phyloP scores from a whole-genome alignment of 2,113 vertebrate genomes.

The Zapus hudsonius region DNA sequence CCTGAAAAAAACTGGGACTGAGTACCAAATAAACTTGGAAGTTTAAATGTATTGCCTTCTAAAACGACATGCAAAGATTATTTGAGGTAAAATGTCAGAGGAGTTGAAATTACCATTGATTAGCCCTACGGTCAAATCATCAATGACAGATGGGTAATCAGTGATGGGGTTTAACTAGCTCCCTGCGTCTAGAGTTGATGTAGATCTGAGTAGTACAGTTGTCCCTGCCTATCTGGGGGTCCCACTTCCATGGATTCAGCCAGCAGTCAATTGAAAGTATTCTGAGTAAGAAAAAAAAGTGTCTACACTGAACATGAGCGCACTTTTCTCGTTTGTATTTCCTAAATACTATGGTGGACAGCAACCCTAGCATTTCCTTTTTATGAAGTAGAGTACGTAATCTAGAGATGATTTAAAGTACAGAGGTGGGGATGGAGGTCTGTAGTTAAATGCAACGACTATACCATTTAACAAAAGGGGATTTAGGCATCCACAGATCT shows the following conservation, averaged over 20 bases:
- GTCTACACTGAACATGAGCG: background rate
- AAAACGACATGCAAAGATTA: background rate
- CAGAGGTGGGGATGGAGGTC: background rate
- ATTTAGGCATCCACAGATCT: background rate
- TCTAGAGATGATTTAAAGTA: background rate
- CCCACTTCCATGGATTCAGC: background rate
- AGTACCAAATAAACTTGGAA: background rate
- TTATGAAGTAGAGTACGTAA: background rate
- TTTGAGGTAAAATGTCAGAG: background rate
- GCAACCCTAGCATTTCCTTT: no score
- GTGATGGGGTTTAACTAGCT: background rate
- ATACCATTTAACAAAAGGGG: background rate
- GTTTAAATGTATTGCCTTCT: background rate
- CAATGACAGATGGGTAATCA: background rate
- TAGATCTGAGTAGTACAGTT: background rate
- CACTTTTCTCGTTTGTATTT: background rate
- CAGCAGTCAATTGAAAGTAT: background rate
- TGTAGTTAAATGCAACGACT: background rate
- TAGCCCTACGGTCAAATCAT: background rate
- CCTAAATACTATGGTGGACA: no score
- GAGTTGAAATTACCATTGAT: background rate
- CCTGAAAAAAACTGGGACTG: slow-evolving; percentile 41
- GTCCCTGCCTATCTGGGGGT: background rate
- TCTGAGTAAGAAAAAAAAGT: background rate
- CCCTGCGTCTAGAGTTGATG: background rate